Evolutionary conservation across 2,797 vertebrate genomes (phyloP), one percentile per base, ranked within the genome.

Genomic region (Poliocrania exsul): DNA sequence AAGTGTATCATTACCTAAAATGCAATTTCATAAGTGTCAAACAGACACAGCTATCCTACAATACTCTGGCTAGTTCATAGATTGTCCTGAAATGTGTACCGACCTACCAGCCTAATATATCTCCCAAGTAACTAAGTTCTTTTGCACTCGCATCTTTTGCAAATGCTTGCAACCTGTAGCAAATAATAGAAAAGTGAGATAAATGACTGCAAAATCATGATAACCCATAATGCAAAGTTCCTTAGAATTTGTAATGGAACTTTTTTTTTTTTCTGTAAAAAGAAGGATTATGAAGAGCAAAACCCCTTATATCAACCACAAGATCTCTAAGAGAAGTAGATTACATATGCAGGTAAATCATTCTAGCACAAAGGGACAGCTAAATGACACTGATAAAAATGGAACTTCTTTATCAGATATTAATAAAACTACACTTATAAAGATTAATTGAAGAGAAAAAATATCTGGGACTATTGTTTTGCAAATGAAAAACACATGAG

Each of bases 1-100:
- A 92, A 80, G 79, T 92, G 65, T 93, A 88, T 96, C 85, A 92
- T 92, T 94, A 91, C 47, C 81, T 86, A 92, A 91, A 91, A 91
- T 75, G 77, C 69, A 95, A 94, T 96, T 96, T 96, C 70, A 3
- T 86, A 81, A 71, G 70, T 88, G 82, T 86, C 94, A 96, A 83
- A 57, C 23, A 31, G 33, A 57, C 21, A 67, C 31, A 90, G 37
- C 37, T 91, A 26, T 49, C 61, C 53, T 71, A 26, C 29, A 78
- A 7, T 53, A 67, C 14, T 49, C 40, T 71, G 23, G 35, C 47
- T 57, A 35, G 23, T 24, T 70, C 88, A 88, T 51, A 79, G 88
- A 90, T 81, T 79, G 82, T 79, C 35, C 74, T 65, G 35, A 80
- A 89, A 87, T 53, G 31, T 82, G 57, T 64, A 24, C 60, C 12